phyloP scores from a whole-genome alignment of 2,113 vertebrate genomes.

The Laticauda laticaudata region DNA sequence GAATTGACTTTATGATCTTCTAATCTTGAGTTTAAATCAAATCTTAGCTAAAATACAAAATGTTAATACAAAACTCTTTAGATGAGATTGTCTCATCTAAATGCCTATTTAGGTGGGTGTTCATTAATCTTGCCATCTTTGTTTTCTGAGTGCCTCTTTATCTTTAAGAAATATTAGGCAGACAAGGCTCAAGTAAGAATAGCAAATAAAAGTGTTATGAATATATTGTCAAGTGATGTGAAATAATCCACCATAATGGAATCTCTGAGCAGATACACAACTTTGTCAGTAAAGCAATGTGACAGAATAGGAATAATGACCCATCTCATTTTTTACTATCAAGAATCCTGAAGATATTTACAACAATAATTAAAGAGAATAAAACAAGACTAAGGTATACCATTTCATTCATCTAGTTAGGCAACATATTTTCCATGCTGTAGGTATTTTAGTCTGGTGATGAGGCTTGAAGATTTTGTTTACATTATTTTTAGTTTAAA shows the following conservation, averaged over 20 bases:
- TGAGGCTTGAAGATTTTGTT: background rate
- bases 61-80: background rate
- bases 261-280: background rate
- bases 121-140: background rate
- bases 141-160: background rate
- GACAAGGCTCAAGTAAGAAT: background rate
- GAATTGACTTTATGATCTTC: background rate
- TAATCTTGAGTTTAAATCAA: background rate
- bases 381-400: background rate
- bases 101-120: background rate
- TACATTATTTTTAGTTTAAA: background rate
- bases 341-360: background rate
- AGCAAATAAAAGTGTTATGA: background rate
- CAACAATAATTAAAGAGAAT: background rate
- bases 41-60: background rate
- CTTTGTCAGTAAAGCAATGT: background rate
- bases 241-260: background rate
- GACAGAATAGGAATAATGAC: background rate
- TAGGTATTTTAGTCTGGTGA: background rate
- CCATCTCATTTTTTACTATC: background rate
- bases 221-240: background rate
- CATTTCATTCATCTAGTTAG: background rate
- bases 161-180: background rate
- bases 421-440: background rate
- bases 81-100: background rate